Evolutionary conservation across 2,888 invertebrate genomes (phyloP).

Genomic region (Heteromyza rotundicornis): DNA sequence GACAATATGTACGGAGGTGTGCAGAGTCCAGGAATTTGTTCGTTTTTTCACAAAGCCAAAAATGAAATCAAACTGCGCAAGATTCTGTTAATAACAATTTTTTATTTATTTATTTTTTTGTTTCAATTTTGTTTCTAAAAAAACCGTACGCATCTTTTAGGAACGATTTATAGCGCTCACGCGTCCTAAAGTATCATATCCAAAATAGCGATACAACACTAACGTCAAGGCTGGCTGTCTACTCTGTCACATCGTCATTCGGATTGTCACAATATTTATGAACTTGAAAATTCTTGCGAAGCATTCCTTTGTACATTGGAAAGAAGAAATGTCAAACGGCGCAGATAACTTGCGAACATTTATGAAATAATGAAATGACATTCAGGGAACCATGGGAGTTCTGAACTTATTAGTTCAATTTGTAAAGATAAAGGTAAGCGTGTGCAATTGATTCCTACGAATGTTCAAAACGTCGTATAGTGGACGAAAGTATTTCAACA

Average conservation of each 20-base stretch:
- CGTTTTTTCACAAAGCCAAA: background rate
- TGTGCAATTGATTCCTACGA: constrained; percentile 19
- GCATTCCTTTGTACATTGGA: constrained; percentile 33
- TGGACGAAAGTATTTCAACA: too few species aligned
- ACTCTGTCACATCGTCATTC: too few species aligned
- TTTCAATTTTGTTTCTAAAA: constrained; percentile 34
- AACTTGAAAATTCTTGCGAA: constrained; percentile 20
- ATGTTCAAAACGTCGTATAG: too few species aligned
- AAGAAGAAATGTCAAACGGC: constrained; percentile 46
- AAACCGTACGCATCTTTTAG: background rate
- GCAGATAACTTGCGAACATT: constrained; percentile 56
- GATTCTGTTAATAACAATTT: background rate
- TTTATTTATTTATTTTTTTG: constrained; percentile 34
- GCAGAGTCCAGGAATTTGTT: too few species aligned
- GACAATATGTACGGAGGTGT: background rate
- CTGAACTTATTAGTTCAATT: constrained; percentile 22
- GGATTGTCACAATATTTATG: constrained; percentile 39
- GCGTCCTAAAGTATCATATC: background rate
- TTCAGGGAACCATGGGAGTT: constrained; percentile 39
- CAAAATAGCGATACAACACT: too few species aligned
- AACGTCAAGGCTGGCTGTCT: too few species aligned
- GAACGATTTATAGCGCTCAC: background rate
- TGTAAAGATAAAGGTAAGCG: constrained; percentile 10
- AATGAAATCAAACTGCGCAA: background rate
- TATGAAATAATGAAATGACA: constrained; percentile 45